Evolutionary conservation across 2,888 invertebrate species (phyloP), one percentile per base, ranked within the genome.

Genomic region (Scelioninae gen. 1): DNA sequence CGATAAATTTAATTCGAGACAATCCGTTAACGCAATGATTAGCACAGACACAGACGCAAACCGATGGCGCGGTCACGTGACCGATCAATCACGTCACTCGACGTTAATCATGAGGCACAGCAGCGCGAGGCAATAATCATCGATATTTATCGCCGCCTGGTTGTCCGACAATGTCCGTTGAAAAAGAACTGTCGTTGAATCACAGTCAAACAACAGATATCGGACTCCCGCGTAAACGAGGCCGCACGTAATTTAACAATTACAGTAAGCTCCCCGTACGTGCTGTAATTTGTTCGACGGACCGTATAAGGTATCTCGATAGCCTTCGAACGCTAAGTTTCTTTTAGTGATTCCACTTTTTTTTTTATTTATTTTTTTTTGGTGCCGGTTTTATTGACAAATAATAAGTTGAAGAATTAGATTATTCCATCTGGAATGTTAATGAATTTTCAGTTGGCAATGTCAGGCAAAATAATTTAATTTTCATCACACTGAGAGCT

Each of bases 241-340:
- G 76, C 60, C 76, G 66, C 76, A 60, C 49, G 76, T 38, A 76
- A 76, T 76, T 76, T 47, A 66, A 76, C 66, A 66, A 66, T 66
- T 76, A 66, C 66, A 15, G 53, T 74, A 63, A 63, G 72, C 75
- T 58, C 56, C 51, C 66, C 51, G 47, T 66, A 68, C 60, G 58
- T 38, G 51, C 34, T 29, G 43, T 60, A 53, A 68, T 76, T 68
- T 56, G 76, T 51, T 49, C 76, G 58, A 51, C 66, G 32, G 45
- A 45, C 40, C 53, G 68, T 68, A 53, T 68, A 76, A 76, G 68
- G 76, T 60, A 68, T 66, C 66, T 68, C 68, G 76, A 76, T 51
- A 65, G 56, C 76, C 76, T 76, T 76, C 76, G 31, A 34, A 38
- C 7, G 16, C 45, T 16, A 29, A 40, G 58, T 66, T 66, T 68